phyloP scores from a whole-genome alignment of 1,140 invertebrate species.

The Pseudomyrmex pallidus region DNA sequence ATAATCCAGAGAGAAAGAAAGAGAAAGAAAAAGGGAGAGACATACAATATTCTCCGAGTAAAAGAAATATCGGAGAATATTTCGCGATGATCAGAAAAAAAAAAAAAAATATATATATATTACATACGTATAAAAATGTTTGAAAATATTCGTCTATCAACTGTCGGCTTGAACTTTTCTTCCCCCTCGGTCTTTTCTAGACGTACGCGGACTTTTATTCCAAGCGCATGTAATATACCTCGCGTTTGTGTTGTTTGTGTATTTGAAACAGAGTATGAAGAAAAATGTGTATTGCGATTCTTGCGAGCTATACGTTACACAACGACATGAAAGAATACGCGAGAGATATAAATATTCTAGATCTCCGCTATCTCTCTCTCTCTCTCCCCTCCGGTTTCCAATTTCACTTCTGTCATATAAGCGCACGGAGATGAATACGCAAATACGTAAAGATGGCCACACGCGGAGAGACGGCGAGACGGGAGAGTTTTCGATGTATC shows the following conservation, averaged over 20 bases:
- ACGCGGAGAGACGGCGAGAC: background rate
- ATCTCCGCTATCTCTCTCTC: background rate
- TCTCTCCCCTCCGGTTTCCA: slow-evolving; percentile 20
- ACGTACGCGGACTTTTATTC: background rate
- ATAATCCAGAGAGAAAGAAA: no score
- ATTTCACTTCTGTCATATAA: slow-evolving; percentile 57
- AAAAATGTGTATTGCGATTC: slow-evolving; percentile 18
- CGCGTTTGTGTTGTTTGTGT: background rate
- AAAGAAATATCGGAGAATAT: background rate
- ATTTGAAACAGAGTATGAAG: background rate
- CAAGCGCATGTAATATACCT: background rate
- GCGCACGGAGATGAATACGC: slow-evolving; percentile 47
- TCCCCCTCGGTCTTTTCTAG: background rate
- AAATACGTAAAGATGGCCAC: slow-evolving; percentile 31
- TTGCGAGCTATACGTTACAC: slow-evolving; percentile 7
- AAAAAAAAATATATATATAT: background rate
- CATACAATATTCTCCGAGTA: background rate
- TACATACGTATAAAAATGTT: no score
- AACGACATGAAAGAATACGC: slow-evolving; percentile 27
- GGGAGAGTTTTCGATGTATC: slow-evolving; percentile 14
- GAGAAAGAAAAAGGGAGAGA: background rate
- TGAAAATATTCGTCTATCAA: background rate
- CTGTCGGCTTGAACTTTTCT: background rate
- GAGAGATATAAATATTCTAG: slow-evolving; percentile 44
- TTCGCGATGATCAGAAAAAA: no score